phyloP scores from a whole-genome alignment of 2,113 vertebrate species.

The Triplophysa siluroides region DNA sequence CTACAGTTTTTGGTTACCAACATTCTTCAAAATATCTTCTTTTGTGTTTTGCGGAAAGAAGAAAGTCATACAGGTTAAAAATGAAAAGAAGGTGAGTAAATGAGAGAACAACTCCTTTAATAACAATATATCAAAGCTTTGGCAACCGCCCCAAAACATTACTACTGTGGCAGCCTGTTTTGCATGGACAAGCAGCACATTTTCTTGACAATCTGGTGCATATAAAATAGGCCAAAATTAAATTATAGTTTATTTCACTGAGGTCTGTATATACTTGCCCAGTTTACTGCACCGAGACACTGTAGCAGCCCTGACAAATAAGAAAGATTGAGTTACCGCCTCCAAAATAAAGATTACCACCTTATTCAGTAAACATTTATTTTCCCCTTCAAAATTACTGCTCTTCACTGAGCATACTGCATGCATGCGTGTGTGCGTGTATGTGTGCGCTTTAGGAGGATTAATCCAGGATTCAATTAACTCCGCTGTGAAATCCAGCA shows the following conservation, averaged over 20 bases:
- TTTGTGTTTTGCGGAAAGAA: too few species aligned
- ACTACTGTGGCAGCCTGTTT: too few species aligned
- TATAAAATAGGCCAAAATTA: background rate
- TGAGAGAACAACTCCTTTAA: too few species aligned
- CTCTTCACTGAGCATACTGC: slow-evolving; percentile 7
- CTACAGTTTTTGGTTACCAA: too few species aligned
- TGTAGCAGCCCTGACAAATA: slow-evolving; percentile 29
- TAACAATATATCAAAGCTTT: too few species aligned
- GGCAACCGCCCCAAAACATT: too few species aligned
- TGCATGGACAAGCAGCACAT: too few species aligned
- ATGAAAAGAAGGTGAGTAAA: too few species aligned
- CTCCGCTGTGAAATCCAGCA: slow-evolving; percentile 56
- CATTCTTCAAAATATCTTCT: too few species aligned
- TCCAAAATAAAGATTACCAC: slow-evolving; percentile 68
- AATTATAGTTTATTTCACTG: background rate
- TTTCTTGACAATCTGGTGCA: background rate
- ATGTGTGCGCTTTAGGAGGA: slow-evolving; percentile 51
- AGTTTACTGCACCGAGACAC: background rate
- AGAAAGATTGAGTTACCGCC: slow-evolving; percentile 47
- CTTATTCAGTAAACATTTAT: slow-evolving; percentile 71
- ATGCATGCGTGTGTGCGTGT: slow-evolving; percentile 43
- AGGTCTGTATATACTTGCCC: slow-evolving; percentile 11
- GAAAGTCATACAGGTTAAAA: too few species aligned
- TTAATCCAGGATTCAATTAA: slow-evolving; percentile 74
- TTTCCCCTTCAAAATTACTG: slow-evolving; percentile 70